A percentile compares a stretch with the other conserved stretches of the same genome.
These are phyloP conservation scores for Conus ventricosus DNA, from an alignment of 1,140 invertebrate species.

Conservation along the genomic window DNA sequence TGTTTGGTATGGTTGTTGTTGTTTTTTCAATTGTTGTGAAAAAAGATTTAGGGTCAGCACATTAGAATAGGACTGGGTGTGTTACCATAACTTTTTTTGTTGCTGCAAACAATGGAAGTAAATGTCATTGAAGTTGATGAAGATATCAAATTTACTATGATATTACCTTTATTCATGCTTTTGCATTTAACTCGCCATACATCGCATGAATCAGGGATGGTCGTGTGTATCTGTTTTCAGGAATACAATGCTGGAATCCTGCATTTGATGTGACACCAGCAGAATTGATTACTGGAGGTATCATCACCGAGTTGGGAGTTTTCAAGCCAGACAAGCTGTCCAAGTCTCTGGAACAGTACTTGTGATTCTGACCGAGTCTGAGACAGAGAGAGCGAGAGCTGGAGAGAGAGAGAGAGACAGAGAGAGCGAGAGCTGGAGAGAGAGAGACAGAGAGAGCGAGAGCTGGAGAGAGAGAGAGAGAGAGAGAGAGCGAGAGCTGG, in stretches of 20 bases:
- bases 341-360: conserved; percentile 45
- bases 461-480: not conserved
- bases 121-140: too few species aligned
- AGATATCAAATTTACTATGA: too few species aligned
- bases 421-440: not conserved
- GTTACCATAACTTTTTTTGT: too few species aligned
- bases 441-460: not conserved
- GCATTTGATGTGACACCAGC: conserved; percentile 99
- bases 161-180: too few species aligned
- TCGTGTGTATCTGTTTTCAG: conserved; percentile 71
- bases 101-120: too few species aligned
- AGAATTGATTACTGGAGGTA: conserved; percentile 89
- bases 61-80: too few species aligned
- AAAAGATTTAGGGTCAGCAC: too few species aligned
- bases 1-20: too few species aligned
- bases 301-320: conserved; percentile 95
- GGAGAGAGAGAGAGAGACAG: not conserved
- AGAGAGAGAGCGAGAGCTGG: not conserved
- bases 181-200: too few species aligned
- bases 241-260: conserved; percentile 97
- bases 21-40: too few species aligned
- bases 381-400: not conserved
- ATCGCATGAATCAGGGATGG: too few species aligned
- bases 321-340: conserved; percentile 79
- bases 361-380: not conserved